Evolutionary conservation across 2,797 vertebrate species (phyloP), one percentile per base, ranked within the genome.

Genomic region (Pangasius mekongensis): DNA sequence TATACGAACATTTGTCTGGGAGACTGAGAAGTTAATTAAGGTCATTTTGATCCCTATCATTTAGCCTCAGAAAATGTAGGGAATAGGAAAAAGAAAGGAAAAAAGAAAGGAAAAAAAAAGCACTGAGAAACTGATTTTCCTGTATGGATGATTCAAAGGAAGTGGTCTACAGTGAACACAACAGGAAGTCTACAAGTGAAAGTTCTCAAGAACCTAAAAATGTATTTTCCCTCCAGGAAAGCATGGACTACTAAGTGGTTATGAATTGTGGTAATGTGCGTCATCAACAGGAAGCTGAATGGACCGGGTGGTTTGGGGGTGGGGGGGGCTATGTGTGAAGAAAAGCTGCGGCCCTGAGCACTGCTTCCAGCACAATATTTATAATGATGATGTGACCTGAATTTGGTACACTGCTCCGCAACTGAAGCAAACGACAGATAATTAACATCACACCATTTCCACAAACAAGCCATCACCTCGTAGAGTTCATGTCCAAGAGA

Each of bases 81-180:
- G 20, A 83, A 52, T 9, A 27, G 22, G 27, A 5, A 39, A 39
- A 39, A 36, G n/a, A n/a, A n/a, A 27, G 22, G 27, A 5, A 36
- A 39, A 39, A 39, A 13, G 20, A 60, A 27, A 27, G 36, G 0
- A 6, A n/a, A 10, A 22, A 22, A 36, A 5, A 9, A 54, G 7
- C 22, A 47, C 3, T 11, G 71, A 49, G 43, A 77, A 18, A 77
- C 13, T 36, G 30, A 39, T 24, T 88, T 84, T 84, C 86, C 85
- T 85, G 87, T 89, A 83, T 36, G 64, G 33, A 85, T 56, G 86
- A 88, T 77, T 76, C 87, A 86, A 69, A 84, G 88, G 54, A 90
- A 86, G 56, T 60, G 78, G 86, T 84, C 74, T 76, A 71, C 60
- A 52, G 56, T 10, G 49, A 36, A 54, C 77, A 80, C 47, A 86